A percentile compares a stretch with the other conserved stretches of the same genome.
Conservation (phyloP, 1,140 invertebrate species). For the Philopotamus ludificatus region DNA sequence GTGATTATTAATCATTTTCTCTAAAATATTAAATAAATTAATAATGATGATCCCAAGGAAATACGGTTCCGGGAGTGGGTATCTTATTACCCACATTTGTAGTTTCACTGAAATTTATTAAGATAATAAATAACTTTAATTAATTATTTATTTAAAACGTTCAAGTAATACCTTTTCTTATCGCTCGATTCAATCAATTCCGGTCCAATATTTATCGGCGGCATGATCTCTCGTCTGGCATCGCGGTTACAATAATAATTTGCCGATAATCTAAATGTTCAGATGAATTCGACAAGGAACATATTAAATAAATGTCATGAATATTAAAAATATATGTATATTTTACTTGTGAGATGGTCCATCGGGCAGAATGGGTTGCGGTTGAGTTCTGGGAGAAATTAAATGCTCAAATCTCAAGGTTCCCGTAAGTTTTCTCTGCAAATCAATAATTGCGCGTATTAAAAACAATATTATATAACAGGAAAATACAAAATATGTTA, state of each 20-base stretch:
- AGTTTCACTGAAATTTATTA: constrained; percentile 36
- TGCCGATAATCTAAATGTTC: constrained; percentile 58
- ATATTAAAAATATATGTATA: not conserved
- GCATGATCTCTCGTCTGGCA: constrained; percentile 68
- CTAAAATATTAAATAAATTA: constrained; percentile 15
- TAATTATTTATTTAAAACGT: not conserved
- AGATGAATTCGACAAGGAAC: no score
- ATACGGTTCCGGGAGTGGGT: constrained; percentile 58
- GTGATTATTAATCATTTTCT: no score
- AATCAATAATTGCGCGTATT: constrained; percentile 13
- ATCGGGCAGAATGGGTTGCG: constrained; percentile 71
- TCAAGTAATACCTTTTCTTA: constrained; percentile 48
- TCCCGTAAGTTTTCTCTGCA: constrained; percentile 59
- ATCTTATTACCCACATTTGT: constrained; percentile 46
- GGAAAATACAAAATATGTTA: not conserved
- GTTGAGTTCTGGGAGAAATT: constrained; percentile 68
- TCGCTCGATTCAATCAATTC: constrained; percentile 46
- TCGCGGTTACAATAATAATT: constrained; percentile 82
- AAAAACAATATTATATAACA: constrained; percentile 15
- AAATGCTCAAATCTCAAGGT: constrained; percentile 66
- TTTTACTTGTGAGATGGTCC: constrained; percentile 68
- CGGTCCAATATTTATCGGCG: constrained; percentile 61
- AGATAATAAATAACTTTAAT: constrained; percentile 1
- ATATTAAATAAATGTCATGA: not conserved
- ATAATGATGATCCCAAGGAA: constrained; percentile 58